Conservation (phyloP, 2,888 invertebrate species). For the Drosophila tanythrix region DNA sequence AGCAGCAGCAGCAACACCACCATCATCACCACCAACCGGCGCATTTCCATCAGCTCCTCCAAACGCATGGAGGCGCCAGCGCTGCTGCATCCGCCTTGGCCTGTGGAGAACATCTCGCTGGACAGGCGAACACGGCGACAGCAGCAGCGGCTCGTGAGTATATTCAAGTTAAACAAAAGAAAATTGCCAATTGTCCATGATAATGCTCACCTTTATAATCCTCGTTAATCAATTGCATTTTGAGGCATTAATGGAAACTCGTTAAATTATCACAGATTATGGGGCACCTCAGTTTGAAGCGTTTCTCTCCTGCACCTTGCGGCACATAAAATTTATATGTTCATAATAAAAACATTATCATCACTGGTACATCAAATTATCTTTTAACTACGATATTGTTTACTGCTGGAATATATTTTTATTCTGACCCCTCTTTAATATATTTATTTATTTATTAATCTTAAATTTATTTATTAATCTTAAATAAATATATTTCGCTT, state of each 20-base stretch:
- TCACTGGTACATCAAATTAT: not conserved
- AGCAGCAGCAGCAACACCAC: constrained; percentile 31
- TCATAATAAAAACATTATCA: not conserved
- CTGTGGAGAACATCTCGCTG: constrained; percentile 71
- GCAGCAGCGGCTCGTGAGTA: constrained; percentile 71
- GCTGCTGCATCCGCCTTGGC: constrained; percentile 53
- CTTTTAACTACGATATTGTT: not conserved
- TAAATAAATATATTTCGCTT: not conserved
- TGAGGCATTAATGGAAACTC: constrained; percentile 8
- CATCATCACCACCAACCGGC: constrained; percentile 66
- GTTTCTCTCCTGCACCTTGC: not conserved
- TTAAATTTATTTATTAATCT: not conserved
- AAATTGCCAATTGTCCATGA: not conserved
- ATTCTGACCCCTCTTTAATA: not conserved
- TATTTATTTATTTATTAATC: not conserved
- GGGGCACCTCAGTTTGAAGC: not conserved
- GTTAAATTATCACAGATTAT: not conserved
- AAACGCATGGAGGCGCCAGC: constrained; percentile 64
- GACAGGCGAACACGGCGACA: constrained; percentile 65
- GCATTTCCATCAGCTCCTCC: constrained; percentile 73
- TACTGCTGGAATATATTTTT: not conserved
- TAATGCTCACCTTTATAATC: constrained; percentile 15
- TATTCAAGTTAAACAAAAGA: constrained; percentile 23
- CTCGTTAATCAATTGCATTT: constrained; percentile 32
- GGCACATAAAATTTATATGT: not conserved